A percentile compares a stretch with the other conserved stretches of the same genome.
Evolutionary conservation across 2,113 vertebrate species (phyloP).

Genomic region (Odontophorus gujanensis): DNA sequence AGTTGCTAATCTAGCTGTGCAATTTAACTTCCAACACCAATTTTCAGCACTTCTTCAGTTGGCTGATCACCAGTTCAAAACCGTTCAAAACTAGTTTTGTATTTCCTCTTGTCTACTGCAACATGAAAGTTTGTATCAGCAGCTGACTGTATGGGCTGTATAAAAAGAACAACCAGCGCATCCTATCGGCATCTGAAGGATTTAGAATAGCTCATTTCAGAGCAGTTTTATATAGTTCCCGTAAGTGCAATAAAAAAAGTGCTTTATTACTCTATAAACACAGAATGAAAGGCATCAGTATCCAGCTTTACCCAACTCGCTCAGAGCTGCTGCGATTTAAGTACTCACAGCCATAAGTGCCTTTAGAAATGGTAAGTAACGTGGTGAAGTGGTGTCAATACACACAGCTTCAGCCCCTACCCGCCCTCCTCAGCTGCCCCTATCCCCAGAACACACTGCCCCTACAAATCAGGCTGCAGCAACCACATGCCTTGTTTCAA

Average conservation of each 20-base stretch:
- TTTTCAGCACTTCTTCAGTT: background rate
- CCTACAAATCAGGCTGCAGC: background rate
- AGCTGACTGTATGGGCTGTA: background rate
- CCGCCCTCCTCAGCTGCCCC: background rate
- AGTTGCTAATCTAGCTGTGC: background rate
- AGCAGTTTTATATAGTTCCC: background rate
- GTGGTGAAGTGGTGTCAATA: background rate
- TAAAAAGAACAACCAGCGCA: background rate
- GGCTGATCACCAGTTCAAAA: background rate
- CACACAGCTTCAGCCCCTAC: background rate
- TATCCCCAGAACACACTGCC: accelerated
- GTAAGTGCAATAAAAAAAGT: background rate
- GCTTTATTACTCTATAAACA: background rate
- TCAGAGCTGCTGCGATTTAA: background rate
- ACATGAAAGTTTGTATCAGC: background rate
- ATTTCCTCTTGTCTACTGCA: background rate
- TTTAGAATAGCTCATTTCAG: background rate
- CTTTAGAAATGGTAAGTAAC: background rate
- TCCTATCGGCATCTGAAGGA: background rate
- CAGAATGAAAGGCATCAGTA: background rate
- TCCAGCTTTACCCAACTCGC: background rate
- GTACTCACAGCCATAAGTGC: background rate
- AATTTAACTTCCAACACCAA: background rate
- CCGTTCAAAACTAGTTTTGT: slow-evolving; percentile 12
- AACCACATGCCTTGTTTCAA: background rate